Base-by-base conservation (phyloP, 2,113 vertebrate genomes). In the Narcine bancroftii region DNA sequence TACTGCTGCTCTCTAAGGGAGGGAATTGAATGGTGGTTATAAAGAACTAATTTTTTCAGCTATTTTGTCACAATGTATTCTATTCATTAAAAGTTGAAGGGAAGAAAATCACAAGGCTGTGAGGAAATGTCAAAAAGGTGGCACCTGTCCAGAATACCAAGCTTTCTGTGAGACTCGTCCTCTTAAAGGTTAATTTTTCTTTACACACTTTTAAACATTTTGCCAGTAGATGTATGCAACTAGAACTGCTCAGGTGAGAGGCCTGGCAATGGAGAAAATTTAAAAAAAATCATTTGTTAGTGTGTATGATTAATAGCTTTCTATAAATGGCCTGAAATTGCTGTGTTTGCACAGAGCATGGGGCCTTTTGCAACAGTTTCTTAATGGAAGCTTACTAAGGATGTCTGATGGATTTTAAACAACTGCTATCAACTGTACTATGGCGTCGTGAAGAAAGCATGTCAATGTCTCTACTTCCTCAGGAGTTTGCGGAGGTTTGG, bases 281-380 rank as follows among this genome's bases (percentile, higher is more conserved):
- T 36, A 1, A n/a, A 85, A 66, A 33, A 56, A 39, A 89, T 66
- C 85, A 89, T 42, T 66, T 89, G n/a, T 89, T 45, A 89, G 66
- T 45, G 60, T 66, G 42, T 66, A 89, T 24, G 7, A 0, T 66
- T 89, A 89, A 85, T 36, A 45, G 60, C 36, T 66, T 89, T 66
- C 15, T 39, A 6, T 66, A 60, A n/a, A n/a, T 75, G 65, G 21
- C 17, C 24, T 66, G 65, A 66, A 66, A 56, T 66, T 66, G 36
- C 6, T 65, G 45, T 10, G 6, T 24, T 9, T 65, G 24, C 39
- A 42, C 9, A 66, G 2, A 42, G 36, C 87, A 29, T 2, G 2
- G 39, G 26, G 7, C 60, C 7, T 39, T 65, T 66, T 42, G 24
- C 60, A 89, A 29, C 36, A 1, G 39, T 66, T 66, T 65, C 7